phyloP scores from a whole-genome alignment of 1,140 invertebrate species.

The Hyposmocoma kahamanoa region DNA sequence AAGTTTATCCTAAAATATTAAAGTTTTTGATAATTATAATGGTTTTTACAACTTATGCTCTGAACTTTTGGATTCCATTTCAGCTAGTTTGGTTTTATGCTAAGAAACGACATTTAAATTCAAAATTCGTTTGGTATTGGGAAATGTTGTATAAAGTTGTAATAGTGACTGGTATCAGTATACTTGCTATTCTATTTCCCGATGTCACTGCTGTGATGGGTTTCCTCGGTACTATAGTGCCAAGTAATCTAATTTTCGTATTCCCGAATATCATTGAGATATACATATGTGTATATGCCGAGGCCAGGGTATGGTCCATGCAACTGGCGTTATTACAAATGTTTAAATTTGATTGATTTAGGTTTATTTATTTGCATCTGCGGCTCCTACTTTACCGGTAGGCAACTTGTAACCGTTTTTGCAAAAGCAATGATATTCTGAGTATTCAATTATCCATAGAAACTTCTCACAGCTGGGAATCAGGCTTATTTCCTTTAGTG shows the following conservation, averaged over 20 bases:
- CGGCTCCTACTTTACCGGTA: too few species aligned
- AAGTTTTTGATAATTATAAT: conserved; percentile 42
- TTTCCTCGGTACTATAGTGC: conserved; percentile 38
- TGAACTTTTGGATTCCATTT: conserved; percentile 57
- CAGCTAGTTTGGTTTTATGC: conserved; percentile 44
- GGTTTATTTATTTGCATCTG: too few species aligned
- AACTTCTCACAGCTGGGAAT: too few species aligned
- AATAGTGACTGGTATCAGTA: conserved; percentile 27
- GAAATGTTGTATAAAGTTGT: conserved; percentile 40
- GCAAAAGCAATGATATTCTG: too few species aligned
- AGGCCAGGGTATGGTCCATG: too few species aligned
- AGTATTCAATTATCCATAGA: too few species aligned
- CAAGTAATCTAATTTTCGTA: background rate
- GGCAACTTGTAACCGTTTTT: too few species aligned
- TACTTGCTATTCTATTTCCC: conserved; percentile 44
- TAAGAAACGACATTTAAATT: conserved; percentile 19
- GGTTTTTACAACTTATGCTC: conserved; percentile 49
- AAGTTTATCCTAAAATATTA: conserved; percentile 35
- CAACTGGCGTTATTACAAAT: too few species aligned
- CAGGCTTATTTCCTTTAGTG: too few species aligned
- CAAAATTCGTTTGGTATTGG: conserved; percentile 25
- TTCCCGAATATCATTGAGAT: too few species aligned
- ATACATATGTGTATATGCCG: too few species aligned
- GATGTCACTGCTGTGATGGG: conserved; percentile 51
- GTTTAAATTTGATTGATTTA: too few species aligned